These are phyloP conservation scores for Myiozetetes cayanensis DNA, from an alignment of 2,113 vertebrate genomes.

Conservation along the genomic window DNA sequence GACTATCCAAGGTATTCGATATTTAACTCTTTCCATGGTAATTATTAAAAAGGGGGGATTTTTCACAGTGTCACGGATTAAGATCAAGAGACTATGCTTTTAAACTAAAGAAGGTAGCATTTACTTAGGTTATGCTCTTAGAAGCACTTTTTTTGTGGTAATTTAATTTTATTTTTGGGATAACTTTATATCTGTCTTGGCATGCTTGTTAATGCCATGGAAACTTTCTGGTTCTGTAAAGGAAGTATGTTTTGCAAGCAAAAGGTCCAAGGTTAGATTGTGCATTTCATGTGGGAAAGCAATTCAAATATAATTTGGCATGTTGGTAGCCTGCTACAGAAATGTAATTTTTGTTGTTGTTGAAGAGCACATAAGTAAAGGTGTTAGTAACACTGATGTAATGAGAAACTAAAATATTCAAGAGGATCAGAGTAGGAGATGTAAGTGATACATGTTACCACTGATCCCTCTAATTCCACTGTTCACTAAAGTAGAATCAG, in stretches of 20 bases:
- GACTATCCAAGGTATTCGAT: neutral
- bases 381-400: neutral
- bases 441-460: neutral
- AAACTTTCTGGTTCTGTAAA: neutral
- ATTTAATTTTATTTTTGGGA: neutral
- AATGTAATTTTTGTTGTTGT: neutral
- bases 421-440: neutral
- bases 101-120: neutral
- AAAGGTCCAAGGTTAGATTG: neutral
- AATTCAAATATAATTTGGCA: neutral
- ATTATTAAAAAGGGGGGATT: neutral
- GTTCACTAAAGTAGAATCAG: neutral
- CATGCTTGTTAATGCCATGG: neutral
- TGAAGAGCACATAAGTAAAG: neutral
- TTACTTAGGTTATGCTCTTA: neutral
- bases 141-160: neutral
- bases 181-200: neutral
- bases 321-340: neutral
- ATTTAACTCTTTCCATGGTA: neutral
- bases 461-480: neutral
- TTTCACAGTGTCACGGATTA: neutral
- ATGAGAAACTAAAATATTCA: neutral
- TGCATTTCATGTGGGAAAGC: neutral
- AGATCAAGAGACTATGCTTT: neutral
- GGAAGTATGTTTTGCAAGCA: neutral